Evolutionary conservation across 2,888 invertebrate species (phyloP).

Genomic region (Masnerella sp.): DNA sequence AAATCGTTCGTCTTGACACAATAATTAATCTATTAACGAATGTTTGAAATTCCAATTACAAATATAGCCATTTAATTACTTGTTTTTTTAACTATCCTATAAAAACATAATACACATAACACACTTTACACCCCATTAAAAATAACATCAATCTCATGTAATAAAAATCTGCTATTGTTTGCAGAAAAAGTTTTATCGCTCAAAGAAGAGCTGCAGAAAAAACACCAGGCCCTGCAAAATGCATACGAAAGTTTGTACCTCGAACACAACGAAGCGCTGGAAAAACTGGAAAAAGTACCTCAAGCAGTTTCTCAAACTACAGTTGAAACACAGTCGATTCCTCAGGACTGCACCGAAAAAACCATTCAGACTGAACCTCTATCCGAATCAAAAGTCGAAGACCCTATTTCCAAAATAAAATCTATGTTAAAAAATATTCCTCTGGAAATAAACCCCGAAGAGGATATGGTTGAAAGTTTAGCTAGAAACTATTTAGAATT

Average conservation of each 20-base stretch:
- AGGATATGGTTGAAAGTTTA: slow-evolving; percentile 67
- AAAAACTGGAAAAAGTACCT: slow-evolving; percentile 65
- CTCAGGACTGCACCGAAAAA: too few relatives aligned
- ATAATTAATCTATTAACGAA: too few relatives aligned
- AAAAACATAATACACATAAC: too few relatives aligned
- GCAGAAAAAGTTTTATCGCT: slow-evolving; percentile 75
- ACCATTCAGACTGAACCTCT: slow-evolving; percentile 31
- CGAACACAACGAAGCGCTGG: slow-evolving; percentile 73
- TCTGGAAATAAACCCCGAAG: slow-evolving; percentile 72
- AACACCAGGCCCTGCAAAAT: slow-evolving; percentile 79
- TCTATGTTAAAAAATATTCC: slow-evolving; percentile 75
- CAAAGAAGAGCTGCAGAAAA: slow-evolving; percentile 78
- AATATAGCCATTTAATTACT: too few relatives aligned
- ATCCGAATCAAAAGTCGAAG: neutral
- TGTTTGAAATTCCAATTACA: too few relatives aligned
- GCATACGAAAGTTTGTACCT: slow-evolving; percentile 78
- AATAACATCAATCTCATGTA: too few relatives aligned
- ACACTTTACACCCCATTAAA: too few relatives aligned
- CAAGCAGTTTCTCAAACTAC: neutral
- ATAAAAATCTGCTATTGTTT: too few relatives aligned
- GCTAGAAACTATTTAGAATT: slow-evolving; percentile 69
- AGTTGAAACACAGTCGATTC: neutral
- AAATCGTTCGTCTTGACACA: too few relatives aligned
- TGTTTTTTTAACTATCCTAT: too few relatives aligned
- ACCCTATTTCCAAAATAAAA: slow-evolving; percentile 70